Conservation (phyloP, 2,888 invertebrate genomes). For the Drosophila buzzatii region DNA sequence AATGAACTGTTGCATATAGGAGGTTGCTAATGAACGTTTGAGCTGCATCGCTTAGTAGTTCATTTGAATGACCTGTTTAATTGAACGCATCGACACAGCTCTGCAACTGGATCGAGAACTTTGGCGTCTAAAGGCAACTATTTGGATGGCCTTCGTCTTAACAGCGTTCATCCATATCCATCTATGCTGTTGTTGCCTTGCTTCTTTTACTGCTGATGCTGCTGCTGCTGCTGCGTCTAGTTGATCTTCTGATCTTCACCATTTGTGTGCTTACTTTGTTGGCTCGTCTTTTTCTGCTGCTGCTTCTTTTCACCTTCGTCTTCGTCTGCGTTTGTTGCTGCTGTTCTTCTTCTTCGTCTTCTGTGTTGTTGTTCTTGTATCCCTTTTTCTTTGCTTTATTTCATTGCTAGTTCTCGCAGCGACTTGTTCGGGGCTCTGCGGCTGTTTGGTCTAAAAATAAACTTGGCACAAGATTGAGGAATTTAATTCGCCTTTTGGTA, state of each 20-base stretch:
- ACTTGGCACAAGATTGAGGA: constrained; percentile 80
- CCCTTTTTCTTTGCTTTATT: constrained; percentile 59
- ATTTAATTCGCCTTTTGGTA: constrained; percentile 83
- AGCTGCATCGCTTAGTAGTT: neutral
- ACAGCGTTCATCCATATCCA: constrained; percentile 77
- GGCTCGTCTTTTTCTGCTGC: constrained; percentile 42
- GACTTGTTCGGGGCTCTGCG: constrained; percentile 49
- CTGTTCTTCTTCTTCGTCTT: constrained; percentile 1
- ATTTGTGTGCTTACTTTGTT: constrained; percentile 62
- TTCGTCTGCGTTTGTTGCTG: neutral
- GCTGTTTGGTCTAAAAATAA: constrained; percentile 75
- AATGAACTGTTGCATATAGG: neutral
- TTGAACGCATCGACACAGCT: constrained; percentile 5
- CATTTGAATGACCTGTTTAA: constrained; percentile 2
- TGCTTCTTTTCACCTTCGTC: constrained; percentile 19
- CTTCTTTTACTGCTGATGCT: constrained; percentile 40
- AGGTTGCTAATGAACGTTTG: neutral
- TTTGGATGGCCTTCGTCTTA: constrained; percentile 79
- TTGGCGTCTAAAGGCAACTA: constrained; percentile 52
- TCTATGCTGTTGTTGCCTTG: constrained; percentile 48
- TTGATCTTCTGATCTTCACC: constrained; percentile 65
- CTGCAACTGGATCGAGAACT: constrained; percentile 29
- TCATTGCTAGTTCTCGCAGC: constrained; percentile 73
- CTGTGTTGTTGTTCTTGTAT: constrained; percentile 26
- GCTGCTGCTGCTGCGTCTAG: constrained; percentile 54